Base-by-base conservation (phyloP, 2,113 vertebrate species). In the Mustela nigripes region DNA sequence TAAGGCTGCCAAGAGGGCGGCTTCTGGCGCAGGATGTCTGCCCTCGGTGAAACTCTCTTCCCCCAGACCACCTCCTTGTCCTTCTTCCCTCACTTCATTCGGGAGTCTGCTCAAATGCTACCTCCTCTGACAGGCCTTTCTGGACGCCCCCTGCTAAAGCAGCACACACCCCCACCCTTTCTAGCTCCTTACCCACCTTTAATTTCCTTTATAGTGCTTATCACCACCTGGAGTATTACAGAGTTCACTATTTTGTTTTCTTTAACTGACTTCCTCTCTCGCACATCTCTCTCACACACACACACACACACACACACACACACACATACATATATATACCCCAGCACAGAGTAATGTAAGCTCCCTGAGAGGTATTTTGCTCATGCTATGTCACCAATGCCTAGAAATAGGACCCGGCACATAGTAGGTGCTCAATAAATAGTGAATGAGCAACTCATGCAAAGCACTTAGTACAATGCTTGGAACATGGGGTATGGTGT, bases 401-500 rank as follows among this genome's bases (percentile, higher is more conserved):
- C 15, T 21, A 65, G 78, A 62, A 62, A 71, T 0, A 16, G 88
- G 16, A 11, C 33, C 62, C 42, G 42, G 58, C 45, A 90, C 39
- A n/a, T 0, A 48, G 53, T 1, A 24, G 39, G 31, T 19, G 10
- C 36, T 24, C 60, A n/a, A 10, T 11, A 48, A 83, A 48, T 0
- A 50, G 15, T 11, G 45, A 73, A 33, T 28, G 28, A 45, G 18
- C 0, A 1, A 31, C 53, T 33, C 9, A 31, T 1, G 2, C 5
- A 28, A 26, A 89, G 84, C 53, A 28, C 73, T 81, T 33, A 8
- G 31, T 0, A 45, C 16, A 21, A 24, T 24, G 50, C 42, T 58
- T 73, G 39, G 63, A 36, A 60, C 1, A 11, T 3, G 45, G 33
- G 22, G 6, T 14, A 7, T 26, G 50, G 24, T n/a, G 12, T 5